Base-by-base conservation (phyloP, 2,113 vertebrate species). In the Tragulus kanchil region DNA sequence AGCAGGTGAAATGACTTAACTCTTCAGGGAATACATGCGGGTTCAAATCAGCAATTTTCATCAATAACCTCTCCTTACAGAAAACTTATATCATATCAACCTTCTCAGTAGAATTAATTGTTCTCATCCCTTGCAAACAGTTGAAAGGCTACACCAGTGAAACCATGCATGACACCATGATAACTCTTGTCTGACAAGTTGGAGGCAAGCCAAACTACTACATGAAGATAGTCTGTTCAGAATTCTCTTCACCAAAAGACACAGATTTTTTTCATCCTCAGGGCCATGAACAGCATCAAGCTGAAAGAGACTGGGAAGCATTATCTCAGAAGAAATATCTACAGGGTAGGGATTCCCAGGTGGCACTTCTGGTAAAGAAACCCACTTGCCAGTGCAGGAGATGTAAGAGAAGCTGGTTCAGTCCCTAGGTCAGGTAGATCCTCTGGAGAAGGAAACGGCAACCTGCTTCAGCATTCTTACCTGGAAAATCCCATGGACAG, bases 1-100 rank as follows among this genome's bases (percentile, higher is more conserved):
- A 98, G 81, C 96, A 97, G 97, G 97, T 98, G 97, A 97, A 98
- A 97, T 95, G 95, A 59, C 67, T 96, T 93, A 92, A 84, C 62
- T 65, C 28, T 59, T 88, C 77, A 71, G 85, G 52, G 87, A 92
- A 78, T 19, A 61, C 1, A 45, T 52, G n/a, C 21, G 73, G 69
- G 56, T 77, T 81, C 48, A 85, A 90, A 58, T 77, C 65, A 92
- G 90, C n/a, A 64, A 58, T 79, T 77, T 81, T 86, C 4, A 69
- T 93, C 90, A 96, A 85, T 93, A 90, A 81, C 10, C 56, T 94
- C 21, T 89, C 50, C 50, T 95, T 90, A 50, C 85, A 85, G 62
- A 71, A 97, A 87, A 89, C 11, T 23, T 91, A 3, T 48, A 64
- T 79, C 50, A 17, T 45, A 42, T 36, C 25, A 73, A 82, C 78